A percentile compares a stretch with the other conserved stretches of the same genome.
phyloP scores from a whole-genome alignment of 2,797 vertebrate genomes.

The Botia almorhae region DNA sequence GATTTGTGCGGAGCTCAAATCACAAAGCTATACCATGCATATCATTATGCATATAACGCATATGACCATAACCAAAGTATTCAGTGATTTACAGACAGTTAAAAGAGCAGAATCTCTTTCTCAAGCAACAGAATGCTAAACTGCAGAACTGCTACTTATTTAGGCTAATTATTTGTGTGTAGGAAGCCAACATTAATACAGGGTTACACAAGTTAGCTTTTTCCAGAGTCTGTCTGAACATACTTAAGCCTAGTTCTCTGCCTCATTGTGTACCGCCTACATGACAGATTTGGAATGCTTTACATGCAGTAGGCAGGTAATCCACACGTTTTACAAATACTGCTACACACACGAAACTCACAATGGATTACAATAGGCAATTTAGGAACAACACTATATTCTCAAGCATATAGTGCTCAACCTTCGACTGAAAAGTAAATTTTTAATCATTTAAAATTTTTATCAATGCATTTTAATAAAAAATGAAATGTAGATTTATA shows the following conservation, averaged over 20 bases:
- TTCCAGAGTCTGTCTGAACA: slow-evolving; percentile 41
- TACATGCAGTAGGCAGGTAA: no score
- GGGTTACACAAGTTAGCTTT: slow-evolving; percentile 35
- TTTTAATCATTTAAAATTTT: not conserved
- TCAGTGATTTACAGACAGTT: slow-evolving; percentile 37
- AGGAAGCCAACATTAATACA: slow-evolving; percentile 24
- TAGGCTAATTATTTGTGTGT: no score
- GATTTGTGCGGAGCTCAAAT: slow-evolving; percentile 20
- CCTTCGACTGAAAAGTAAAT: not conserved
- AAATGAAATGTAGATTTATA: no score
- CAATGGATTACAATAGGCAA: not conserved
- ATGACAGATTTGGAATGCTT: no score
- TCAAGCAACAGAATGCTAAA: slow-evolving; percentile 43
- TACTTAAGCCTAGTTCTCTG: not conserved
- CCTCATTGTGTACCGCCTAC: not conserved
- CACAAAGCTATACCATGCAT: slow-evolving; percentile 4
- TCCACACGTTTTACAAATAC: not conserved
- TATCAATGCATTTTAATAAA: no score
- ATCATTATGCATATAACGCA: no score
- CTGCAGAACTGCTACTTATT: no score
- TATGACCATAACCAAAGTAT: no score
- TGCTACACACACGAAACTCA: not conserved
- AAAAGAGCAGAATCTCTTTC: slow-evolving; percentile 49
- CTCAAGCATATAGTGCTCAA: not conserved
- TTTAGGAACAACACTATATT: not conserved